phyloP scores from a whole-genome alignment of 2,113 vertebrate species.

The Crotalus tigris region DNA sequence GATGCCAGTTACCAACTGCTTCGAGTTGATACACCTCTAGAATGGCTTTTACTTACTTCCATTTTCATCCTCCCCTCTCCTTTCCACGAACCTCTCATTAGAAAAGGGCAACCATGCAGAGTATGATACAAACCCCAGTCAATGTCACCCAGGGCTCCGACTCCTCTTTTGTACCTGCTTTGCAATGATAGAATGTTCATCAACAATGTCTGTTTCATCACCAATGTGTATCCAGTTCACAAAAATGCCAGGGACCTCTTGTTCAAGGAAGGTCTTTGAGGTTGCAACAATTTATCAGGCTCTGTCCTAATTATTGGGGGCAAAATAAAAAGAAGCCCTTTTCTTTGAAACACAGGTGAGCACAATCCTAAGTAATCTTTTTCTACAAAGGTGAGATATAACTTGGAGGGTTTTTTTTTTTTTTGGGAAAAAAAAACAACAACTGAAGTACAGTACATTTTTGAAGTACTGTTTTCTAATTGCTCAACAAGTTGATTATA shows the following conservation, averaged over 20 bases:
- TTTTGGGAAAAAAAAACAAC: not conserved
- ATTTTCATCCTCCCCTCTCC: constrained; percentile 72
- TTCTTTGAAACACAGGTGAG: constrained; percentile 1
- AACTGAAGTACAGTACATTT: not conserved
- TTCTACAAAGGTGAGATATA: not conserved
- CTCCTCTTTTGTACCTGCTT: constrained; percentile 73
- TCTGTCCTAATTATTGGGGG: not conserved
- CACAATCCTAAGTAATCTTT: not conserved
- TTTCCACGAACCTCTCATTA: constrained; percentile 72
- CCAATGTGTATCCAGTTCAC: constrained; percentile 68
- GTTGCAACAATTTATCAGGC: constrained; percentile 26
- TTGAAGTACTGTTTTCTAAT: not conserved
- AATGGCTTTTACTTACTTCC: constrained; percentile 75
- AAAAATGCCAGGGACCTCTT: constrained; percentile 38
- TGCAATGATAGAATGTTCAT: constrained; percentile 69
- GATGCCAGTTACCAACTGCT: constrained; percentile 62
- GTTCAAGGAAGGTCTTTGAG: constrained; percentile 34
- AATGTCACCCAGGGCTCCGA: constrained; percentile 67
- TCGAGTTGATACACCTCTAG: constrained; percentile 68
- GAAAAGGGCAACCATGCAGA: constrained; percentile 74
- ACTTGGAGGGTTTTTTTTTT: not conserved
- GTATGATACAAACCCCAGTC: constrained; percentile 73
- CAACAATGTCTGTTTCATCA: constrained; percentile 65
- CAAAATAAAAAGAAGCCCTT: not conserved
- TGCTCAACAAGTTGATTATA: not conserved